Base-by-base conservation (phyloP, 2,888 invertebrate genomes). In the Acleris holmiana region DNA sequence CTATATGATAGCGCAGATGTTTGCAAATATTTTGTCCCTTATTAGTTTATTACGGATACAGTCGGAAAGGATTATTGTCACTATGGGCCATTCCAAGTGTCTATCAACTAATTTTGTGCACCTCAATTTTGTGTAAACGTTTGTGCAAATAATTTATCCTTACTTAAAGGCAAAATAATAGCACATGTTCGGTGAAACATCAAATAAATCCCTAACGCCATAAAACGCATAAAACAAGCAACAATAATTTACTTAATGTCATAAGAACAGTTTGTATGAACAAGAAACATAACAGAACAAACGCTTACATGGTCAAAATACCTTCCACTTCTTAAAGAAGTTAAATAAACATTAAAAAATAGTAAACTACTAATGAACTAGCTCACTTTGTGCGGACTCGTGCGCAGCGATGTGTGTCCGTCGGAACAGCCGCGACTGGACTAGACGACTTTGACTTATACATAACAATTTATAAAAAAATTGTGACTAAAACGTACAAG, bases 401-500 rank as follows among this genome's bases (percentile, higher is more conserved):
- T 50, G 25, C 51, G 51, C 61, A 19, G 21, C n/a, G 29, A 17
- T 19, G 21, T 58, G 63, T 63, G 57, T 50, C 40, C 19, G 40
- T 57, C 19, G 58, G 40, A 47, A 18, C 48, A 54, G 46, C 46
- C 40, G 48, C 41, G 47, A 48, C 44, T 25, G 41, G 47, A 61
- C 29, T 18, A 47, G 46, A 53, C 53, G 35, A 51, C 15, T 44
- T 13, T 15, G 25, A 19, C 21, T 35, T 35, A 35, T 7, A 15
- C 25, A n/a, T 25, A 56, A 57, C 53, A 58, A 54, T 48, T 54
- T 57, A 57, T n/a, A 48, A 13, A 35, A 46, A 47, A 62, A 23
- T 21, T 19, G 25, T 19, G 15, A 53, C 41, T 44, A 59, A 53
- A 56, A 53, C 46, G 44, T 53, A 53, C n/a, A 18, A 62, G 57